These are phyloP conservation scores for Bothrops jararaca DNA, from an alignment of 2,113 vertebrate genomes.

Conservation along the genomic window DNA sequence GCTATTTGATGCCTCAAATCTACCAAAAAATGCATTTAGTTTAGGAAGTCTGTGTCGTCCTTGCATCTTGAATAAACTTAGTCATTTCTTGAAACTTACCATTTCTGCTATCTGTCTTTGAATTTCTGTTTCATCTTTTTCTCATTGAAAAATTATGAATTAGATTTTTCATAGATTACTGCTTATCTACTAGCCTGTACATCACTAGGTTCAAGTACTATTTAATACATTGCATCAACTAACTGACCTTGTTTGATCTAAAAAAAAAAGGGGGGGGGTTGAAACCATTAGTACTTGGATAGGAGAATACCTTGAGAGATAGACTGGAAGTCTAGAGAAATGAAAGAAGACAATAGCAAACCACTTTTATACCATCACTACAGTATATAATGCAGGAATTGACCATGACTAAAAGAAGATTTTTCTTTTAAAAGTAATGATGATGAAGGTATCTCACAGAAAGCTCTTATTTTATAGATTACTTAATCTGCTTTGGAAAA, in stretches of 20 bases:
- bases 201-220: background rate
- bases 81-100: background rate
- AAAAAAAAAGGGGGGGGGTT: background rate
- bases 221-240: background rate
- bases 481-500: background rate
- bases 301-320: background rate
- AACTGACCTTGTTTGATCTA: background rate
- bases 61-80: background rate
- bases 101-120: background rate
- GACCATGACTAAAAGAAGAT: background rate
- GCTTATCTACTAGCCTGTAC: background rate
- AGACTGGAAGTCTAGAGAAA: background rate
- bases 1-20: too few relatives aligned
- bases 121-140: background rate
- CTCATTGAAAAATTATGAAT: background rate
- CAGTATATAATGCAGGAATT: background rate
- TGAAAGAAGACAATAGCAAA: background rate
- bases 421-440: background rate
- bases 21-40: too few relatives aligned
- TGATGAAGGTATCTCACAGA: background rate
- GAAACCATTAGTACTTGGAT: background rate
- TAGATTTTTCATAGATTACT: background rate
- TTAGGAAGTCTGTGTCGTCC: too few relatives aligned
- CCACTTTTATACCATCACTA: background rate
- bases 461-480: background rate